Percentiles rank a stretch among this genome's conserved stretches.
phyloP scores from a whole-genome alignment of 2,113 vertebrate species.

The Microtus pennsylvanicus region DNA sequence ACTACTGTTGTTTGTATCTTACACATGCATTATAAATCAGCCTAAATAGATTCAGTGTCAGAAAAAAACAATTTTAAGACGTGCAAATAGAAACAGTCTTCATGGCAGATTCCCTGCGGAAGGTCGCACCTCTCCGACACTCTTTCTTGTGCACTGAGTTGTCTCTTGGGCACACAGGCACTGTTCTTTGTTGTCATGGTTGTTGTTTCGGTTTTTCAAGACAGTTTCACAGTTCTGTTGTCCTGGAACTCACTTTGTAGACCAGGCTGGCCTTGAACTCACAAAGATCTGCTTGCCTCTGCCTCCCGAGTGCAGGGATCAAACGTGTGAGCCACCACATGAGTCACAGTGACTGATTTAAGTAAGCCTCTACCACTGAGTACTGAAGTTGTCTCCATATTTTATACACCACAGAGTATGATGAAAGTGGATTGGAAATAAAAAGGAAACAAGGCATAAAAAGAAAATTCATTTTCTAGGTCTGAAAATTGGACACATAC shows the following conservation, averaged over 20 bases:
- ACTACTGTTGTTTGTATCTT: not conserved
- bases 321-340: not conserved
- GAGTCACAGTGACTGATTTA: not conserved
- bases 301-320: not conserved
- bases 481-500: not conserved
- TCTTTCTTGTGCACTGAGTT: accelerated
- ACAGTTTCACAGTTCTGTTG: not conserved
- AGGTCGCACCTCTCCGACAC: accelerated
- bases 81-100: not conserved
- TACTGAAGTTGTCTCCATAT: not conserved
- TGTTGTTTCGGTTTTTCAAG: not conserved
- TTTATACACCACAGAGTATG: not conserved
- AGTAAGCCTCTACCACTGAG: not conserved
- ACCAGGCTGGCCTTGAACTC: not conserved
- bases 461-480: not conserved
- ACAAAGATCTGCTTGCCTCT: not conserved
- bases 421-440: conserved; percentile 11
- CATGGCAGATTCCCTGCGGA: accelerated
- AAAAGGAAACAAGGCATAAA: not conserved
- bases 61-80: not conserved
- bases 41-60: not conserved
- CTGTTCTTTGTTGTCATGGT: not conserved
- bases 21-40: not conserved
- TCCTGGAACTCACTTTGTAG: not conserved
- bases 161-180: not conserved